Conservation (phyloP, 2,888 invertebrate genomes). For the Parapristionchus giblindavisi region DNA sequence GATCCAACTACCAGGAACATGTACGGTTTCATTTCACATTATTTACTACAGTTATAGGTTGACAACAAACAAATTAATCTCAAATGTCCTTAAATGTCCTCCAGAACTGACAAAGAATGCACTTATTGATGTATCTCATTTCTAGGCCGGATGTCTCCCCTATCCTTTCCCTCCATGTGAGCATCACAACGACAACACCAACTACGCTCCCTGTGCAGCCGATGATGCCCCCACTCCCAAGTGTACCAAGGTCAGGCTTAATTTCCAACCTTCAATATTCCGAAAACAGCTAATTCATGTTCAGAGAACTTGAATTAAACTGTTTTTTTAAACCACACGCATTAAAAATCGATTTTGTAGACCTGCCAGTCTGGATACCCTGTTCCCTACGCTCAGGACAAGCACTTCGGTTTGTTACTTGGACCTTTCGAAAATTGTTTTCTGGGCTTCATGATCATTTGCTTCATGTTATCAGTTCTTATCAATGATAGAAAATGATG, state of each 20-base stretch:
- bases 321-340: no score
- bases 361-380: conserved; percentile 49
- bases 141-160: conserved; percentile 81
- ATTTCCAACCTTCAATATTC: no score
- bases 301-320: no score
- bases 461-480: not conserved
- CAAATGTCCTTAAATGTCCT: no score
- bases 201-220: conserved; percentile 61
- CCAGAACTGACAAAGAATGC: no score
- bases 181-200: conserved; percentile 84
- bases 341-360: not conserved
- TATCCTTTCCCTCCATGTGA: conserved; percentile 88
- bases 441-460: not conserved
- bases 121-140: no score
- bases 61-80: no score
- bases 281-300: no score
- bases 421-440: no score
- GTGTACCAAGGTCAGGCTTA: conserved; percentile 42
- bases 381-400: conserved; percentile 47
- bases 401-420: conserved; percentile 47
- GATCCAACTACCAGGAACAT: conserved; percentile 75
- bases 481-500: no score
- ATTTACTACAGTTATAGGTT: not conserved
- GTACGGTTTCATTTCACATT: no score
- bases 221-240: conserved; percentile 44